Evolutionary conservation across 2,888 invertebrate species (phyloP), one percentile per base, ranked within the genome.

Genomic region (Apamea crenata): DNA sequence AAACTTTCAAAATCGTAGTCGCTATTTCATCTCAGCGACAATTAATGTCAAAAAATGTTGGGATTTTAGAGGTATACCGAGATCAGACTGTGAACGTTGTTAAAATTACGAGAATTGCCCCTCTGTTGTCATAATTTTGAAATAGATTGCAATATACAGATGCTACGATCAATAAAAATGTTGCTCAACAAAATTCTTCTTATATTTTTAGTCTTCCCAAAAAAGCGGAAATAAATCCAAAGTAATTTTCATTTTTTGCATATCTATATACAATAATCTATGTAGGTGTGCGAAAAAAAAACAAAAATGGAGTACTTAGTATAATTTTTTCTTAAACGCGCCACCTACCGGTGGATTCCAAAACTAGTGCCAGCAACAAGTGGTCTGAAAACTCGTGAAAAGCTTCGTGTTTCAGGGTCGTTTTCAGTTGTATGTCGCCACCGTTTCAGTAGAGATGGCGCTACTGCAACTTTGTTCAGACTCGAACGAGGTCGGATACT

Each of bases 391-490:
- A 14, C 32, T 63, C 6, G n/a, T 59, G n/a, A 69, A 84, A 71
- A 77, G 72, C 76, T 81, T 66, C 12, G 40, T 61, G 29, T 68
- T 88, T 81, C 86, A 80, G 68, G n/a, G 32, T 61, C 40, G 14
- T 61, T 77, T 88, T 85, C 88, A 76, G 79, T 61, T 32, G 18
- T 8, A n/a, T 25, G 70, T 78, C 77, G 65, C n/a, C 10, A 1
- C 10, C 2, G 7, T 10, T 50, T 40, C 18, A 25, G 32, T 32
- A 14, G 59, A 88, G 87, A 74, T 88, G 89, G 87, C 87, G 89
- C 71, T 32, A 63, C 47, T 12, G 18, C 0, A 14, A 56, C 16
- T 56, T 40, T 18, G 16, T 32, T 21, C 36, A 8, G 14, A 29
- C 12, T 40, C 18, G 44, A 56, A 3, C 32, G 21, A 14, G 47